Conservation (phyloP, 2,888 invertebrate genomes). For the Leptothorax acervorum region DNA sequence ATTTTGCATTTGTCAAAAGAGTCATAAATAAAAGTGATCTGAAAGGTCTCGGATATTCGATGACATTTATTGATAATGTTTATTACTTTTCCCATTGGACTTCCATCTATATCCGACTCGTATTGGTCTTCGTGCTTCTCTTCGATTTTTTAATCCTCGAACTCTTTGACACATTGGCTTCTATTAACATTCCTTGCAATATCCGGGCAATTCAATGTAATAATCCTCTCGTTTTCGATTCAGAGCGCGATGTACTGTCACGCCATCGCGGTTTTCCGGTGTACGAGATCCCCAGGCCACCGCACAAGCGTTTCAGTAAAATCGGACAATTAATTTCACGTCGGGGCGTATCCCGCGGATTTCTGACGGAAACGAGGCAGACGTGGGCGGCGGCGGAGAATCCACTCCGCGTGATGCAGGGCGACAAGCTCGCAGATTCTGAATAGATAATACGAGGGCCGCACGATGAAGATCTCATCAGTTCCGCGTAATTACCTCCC, state of each 20-base stretch:
- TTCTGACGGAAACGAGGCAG: constrained; percentile 25
- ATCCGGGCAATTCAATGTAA: not conserved
- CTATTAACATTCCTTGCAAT: constrained; percentile 2
- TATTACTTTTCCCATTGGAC: not conserved
- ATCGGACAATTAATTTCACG: constrained; percentile 47
- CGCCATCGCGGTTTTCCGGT: not conserved
- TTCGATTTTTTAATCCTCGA: not conserved
- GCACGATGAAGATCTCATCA: constrained; percentile 81
- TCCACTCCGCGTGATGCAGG: constrained; percentile 62
- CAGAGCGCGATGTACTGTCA: not conserved
- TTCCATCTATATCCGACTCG: not conserved
- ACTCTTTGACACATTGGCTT: not conserved
- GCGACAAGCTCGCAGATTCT: constrained; percentile 79
- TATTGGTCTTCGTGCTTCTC: not conserved
- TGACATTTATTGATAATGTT: constrained; percentile 8
- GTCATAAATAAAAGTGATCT: not conserved
- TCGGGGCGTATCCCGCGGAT: constrained; percentile 17
- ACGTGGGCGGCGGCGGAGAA: constrained; percentile 63
- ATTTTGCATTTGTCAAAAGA: constrained; percentile 7
- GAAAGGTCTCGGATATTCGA: not conserved
- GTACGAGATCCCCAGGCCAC: not conserved
- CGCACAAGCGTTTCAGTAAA: constrained; percentile 17
- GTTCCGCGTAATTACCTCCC: constrained; percentile 81
- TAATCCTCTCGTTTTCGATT: not conserved
- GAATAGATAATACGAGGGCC: constrained; percentile 77